Base-by-base conservation (phyloP, 2,797 vertebrate genomes). In the Meriones psammophilus region DNA sequence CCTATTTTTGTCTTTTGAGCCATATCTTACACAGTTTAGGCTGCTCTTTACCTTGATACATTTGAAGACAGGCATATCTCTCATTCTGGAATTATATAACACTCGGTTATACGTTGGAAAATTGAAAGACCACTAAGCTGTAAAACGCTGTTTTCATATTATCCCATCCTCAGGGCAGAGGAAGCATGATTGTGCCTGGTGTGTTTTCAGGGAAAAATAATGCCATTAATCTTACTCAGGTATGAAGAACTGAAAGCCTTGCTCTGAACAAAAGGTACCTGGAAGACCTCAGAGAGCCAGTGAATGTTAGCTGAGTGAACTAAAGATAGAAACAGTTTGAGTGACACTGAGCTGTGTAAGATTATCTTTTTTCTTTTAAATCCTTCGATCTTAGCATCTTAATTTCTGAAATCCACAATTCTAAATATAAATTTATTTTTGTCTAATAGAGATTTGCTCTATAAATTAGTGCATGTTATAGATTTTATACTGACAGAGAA, bases 81-180 rank as follows among this genome's bases (percentile, higher is more conserved):
- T 20, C 36, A 42, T 74, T 1, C 8, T 60, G 1, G 26, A 39
- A 74, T 30, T 30, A 58, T 56, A 7, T 5, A 2, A 26, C n/a
- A 60, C n/a, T 36, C 12, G 39, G 9, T 2, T 58, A 12, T 4
- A 73, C 2, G 5, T 3, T 56, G n/a, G n/a, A 8, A 88, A 36
- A 62, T 54, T 77, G 60, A 33, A 83, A 24, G 9, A 28, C 4
- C 62, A 13, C 4, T 78, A 5, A 66, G 4, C 8, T 17, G 1
- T 68, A 58, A n/a, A 28, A 33, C 71, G n/a, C 0, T 56, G 56
- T 9, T 64, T 58, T 30, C 89, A 26, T 58, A 12, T 50, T 60
- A 64, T n/a, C 10, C 1, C 12, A 54, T 1, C 13, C 64, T 36
- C 13, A 54, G 3, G 46, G 50, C 3, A 30, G 0, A 5, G 7